phyloP scores from a whole-genome alignment of 2,888 invertebrate species.

The Sarcophaga rosellei region DNA sequence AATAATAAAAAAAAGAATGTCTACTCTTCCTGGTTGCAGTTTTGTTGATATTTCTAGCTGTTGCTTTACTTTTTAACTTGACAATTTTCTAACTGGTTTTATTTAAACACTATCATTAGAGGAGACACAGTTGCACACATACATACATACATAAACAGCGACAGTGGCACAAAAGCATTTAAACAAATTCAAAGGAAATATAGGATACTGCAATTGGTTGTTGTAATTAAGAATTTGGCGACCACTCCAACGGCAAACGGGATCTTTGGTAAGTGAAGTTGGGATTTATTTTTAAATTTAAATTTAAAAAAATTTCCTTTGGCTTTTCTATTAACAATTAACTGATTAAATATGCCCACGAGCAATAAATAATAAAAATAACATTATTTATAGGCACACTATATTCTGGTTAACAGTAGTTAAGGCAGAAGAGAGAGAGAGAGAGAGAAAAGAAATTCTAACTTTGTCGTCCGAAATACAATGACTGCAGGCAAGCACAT shows the following conservation, averaged over 20 bases:
- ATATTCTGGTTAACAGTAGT: background rate
- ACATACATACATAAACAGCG: background rate
- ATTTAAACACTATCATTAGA: conserved; percentile 62
- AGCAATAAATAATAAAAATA: background rate
- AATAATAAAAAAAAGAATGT: conserved; percentile 51
- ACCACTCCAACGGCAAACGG: background rate
- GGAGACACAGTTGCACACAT: conserved; percentile 3
- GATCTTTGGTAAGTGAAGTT: background rate
- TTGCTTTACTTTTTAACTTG: conserved; percentile 56
- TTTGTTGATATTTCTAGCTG: conserved; percentile 44
- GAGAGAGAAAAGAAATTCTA: background rate
- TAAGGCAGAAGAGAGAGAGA: background rate
- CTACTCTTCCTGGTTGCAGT: conserved; percentile 43
- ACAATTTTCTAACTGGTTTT: conserved; percentile 65
- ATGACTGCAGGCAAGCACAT: background rate
- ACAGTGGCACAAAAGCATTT: background rate
- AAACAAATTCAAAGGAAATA: background rate
- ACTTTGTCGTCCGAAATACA: background rate
- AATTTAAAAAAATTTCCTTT: background rate
- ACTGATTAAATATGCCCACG: background rate
- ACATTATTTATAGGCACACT: background rate
- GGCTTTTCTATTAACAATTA: background rate
- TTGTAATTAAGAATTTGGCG: background rate
- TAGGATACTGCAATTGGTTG: conserved; percentile 4
- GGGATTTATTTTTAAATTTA: background rate